These are phyloP conservation scores for Atta colombica DNA, from an alignment of 1,140 invertebrate species.

Conservation along the genomic window DNA sequence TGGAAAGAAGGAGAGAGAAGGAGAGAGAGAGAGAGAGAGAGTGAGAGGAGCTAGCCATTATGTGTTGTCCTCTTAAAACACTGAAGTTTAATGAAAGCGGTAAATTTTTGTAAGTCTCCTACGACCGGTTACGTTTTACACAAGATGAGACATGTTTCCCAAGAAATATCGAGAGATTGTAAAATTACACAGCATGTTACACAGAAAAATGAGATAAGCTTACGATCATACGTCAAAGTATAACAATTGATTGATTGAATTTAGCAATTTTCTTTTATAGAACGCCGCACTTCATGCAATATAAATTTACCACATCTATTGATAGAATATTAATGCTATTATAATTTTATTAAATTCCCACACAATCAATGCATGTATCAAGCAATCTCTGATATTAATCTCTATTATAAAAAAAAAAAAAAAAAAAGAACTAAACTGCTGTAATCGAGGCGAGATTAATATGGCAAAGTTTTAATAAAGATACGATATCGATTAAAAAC, in stretches of 20 bases:
- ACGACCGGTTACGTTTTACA: constrained; percentile 2
- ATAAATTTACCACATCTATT: not conserved
- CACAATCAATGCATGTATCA: constrained; percentile 3
- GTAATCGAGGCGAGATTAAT: not conserved
- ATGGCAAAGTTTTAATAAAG: constrained; percentile 18
- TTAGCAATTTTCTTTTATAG: not conserved
- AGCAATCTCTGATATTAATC: not conserved
- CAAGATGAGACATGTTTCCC: not conserved
- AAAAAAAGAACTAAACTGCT: not conserved
- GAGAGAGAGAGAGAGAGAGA: not conserved
- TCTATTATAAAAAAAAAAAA: not conserved
- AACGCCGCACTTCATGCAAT: not conserved
- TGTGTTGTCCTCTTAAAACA: constrained; percentile 31
- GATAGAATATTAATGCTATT: not conserved
- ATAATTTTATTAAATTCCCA: constrained; percentile 21
- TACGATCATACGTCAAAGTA: not conserved
- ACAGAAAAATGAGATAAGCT: not conserved
- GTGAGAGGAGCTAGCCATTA: not conserved
- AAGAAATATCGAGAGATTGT: not conserved
- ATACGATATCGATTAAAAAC: constrained; percentile 26
- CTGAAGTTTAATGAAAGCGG: constrained; percentile 41
- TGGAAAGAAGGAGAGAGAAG: not conserved
- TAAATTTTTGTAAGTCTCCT: constrained; percentile 34
- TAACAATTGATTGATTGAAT: constrained; percentile 9
- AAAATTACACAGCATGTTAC: not conserved